Evolutionary conservation across 2,888 invertebrate species (phyloP).

Genomic region (Phyllotreta cruciferae): DNA sequence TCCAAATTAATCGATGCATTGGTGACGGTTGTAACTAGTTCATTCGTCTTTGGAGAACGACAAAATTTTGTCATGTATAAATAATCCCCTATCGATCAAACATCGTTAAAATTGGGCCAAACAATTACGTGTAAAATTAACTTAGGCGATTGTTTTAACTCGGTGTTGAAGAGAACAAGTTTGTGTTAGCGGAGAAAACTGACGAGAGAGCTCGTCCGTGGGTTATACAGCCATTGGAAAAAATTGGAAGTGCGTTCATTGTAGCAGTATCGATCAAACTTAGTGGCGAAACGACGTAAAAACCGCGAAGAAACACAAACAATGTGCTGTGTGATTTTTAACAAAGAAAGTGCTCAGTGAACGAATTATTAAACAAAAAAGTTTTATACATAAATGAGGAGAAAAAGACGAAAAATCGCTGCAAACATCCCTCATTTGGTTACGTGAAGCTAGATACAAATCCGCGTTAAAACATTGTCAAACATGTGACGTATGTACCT

Average conservation of each 20-base stretch:
- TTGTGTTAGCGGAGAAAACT: not conserved
- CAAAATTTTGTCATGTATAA: conserved; percentile 11
- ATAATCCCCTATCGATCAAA: conserved; percentile 15
- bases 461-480: too few species aligned
- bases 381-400: conserved; percentile 20
- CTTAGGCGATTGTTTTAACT: conserved; percentile 1
- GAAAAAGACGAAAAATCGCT: conserved; percentile 18
- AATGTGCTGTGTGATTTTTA: not conserved
- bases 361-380: conserved; percentile 2
- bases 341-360: not conserved
- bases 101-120: conserved; percentile 10
- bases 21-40: not conserved
- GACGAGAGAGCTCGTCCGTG: not conserved
- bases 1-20: not conserved
- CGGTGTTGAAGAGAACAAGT: not conserved
- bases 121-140: conserved; percentile 12
- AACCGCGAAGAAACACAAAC: conserved; percentile 3
- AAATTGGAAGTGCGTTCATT: not conserved
- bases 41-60: not conserved
- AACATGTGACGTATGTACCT: conserved; percentile 38
- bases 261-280: conserved; percentile 12
- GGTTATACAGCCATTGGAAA: too few species aligned
- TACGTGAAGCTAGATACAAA: not conserved
- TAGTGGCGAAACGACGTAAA: not conserved
- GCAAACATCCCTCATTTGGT: conserved; percentile 4